Percentiles rank a stretch among this genome's conserved stretches.
phyloP scores from a whole-genome alignment of 2,113 vertebrate species.

The Tapirus terrestris region DNA sequence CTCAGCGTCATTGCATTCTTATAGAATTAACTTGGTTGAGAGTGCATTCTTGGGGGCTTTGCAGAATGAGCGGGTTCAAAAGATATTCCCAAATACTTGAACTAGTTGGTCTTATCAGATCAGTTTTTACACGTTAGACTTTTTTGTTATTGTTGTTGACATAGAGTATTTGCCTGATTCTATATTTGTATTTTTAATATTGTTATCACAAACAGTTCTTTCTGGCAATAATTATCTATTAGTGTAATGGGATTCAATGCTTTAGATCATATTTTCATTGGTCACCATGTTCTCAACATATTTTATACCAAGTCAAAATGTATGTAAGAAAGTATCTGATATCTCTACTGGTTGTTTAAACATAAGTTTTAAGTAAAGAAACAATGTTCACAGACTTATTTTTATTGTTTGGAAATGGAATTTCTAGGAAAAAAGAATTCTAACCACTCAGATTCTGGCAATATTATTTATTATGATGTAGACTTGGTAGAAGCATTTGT shows the following conservation, averaged over 20 bases:
- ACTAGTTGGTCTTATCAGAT: neutral
- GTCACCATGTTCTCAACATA: neutral
- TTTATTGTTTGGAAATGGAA: neutral
- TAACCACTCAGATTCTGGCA: neutral
- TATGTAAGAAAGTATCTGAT: neutral
- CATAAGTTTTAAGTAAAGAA: neutral
- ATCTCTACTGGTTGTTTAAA: neutral
- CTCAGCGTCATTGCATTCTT: neutral
- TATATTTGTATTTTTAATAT: neutral
- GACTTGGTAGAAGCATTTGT: neutral
- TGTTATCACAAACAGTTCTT: neutral
- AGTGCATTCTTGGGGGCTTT: neutral
- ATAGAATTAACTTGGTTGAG: neutral
- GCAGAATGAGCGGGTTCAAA: neutral
- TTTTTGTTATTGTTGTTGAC: neutral
- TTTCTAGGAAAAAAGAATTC: slow-evolving; percentile 13
- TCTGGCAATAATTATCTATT: neutral
- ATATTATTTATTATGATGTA: neutral
- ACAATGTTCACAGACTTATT: neutral
- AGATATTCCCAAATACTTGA: neutral
- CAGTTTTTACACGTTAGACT: neutral
- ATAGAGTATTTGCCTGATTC: neutral
- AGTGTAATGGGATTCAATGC: neutral
- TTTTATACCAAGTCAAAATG: neutral
- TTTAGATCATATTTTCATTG: neutral